phyloP scores from a whole-genome alignment of 1,140 invertebrate species.

The Drosophila leontia region DNA sequence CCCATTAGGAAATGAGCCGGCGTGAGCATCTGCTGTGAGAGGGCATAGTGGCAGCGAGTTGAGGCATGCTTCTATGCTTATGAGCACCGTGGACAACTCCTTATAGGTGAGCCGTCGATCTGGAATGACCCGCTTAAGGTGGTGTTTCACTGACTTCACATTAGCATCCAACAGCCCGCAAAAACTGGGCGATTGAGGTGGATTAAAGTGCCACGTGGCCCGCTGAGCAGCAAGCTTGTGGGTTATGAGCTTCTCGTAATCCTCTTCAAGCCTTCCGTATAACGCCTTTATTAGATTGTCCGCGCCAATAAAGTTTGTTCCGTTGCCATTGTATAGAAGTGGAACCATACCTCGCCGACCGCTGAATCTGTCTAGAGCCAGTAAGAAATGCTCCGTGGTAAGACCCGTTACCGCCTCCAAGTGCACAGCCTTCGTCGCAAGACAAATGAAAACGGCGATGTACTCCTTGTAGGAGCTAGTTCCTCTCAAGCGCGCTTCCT shows the following conservation, averaged over 20 bases:
- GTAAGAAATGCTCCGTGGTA: neutral
- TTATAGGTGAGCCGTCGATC: too few relatives aligned
- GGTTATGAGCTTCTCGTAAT: neutral
- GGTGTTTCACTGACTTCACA: too few relatives aligned
- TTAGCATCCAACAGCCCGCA: too few relatives aligned
- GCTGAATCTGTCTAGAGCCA: neutral
- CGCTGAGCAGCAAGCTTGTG: neutral
- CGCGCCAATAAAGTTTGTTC: neutral
- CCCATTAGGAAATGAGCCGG: too few relatives aligned
- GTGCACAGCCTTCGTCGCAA: constrained; percentile 1
- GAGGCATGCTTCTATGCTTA: too few relatives aligned
- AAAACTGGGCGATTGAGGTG: too few relatives aligned
- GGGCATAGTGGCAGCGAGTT: too few relatives aligned
- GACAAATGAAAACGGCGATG: constrained; percentile 15
- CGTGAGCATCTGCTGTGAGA: too few relatives aligned
- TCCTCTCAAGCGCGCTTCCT: neutral
- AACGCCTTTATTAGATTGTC: neutral
- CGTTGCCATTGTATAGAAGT: too few relatives aligned
- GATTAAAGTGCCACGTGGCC: too few relatives aligned
- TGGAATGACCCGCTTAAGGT: too few relatives aligned
- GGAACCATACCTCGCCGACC: neutral
- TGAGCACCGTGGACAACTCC: too few relatives aligned
- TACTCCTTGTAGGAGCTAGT: constrained; percentile 8
- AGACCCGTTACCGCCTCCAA: neutral
- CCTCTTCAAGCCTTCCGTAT: neutral